Conservation (phyloP, 2,797 vertebrate genomes). For the Hipposideros larvatus region DNA sequence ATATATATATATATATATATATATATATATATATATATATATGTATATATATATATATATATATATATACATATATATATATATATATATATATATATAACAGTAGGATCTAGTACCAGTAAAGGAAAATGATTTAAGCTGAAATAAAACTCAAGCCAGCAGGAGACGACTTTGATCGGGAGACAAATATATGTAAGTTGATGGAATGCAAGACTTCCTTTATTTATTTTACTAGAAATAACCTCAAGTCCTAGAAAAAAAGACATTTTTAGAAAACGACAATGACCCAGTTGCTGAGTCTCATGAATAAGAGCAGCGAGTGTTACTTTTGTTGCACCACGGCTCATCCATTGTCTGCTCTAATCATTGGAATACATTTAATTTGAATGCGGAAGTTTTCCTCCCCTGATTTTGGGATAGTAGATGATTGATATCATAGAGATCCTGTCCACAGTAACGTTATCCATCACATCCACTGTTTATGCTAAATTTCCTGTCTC, state of each 20-base stretch:
- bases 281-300: conserved; percentile 28
- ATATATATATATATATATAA: neutral
- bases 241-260: conserved; percentile 51
- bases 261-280: conserved; percentile 73
- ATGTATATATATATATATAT: too few species aligned
- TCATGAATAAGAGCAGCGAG: neutral
- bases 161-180: conserved; percentile 59
- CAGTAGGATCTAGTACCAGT: conserved; percentile 13
- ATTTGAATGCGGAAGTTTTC: neutral
- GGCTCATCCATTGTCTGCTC: neutral
- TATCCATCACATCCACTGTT: neutral
- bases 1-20: neutral
- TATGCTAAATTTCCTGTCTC: neutral
- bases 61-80: too few species aligned
- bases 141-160: conserved; percentile 64
- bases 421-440: neutral
- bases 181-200: conserved; percentile 39
- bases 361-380: neutral
- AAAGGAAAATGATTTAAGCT: conserved; percentile 44
- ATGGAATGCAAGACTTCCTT: conserved; percentile 70
- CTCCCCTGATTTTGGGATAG: neutral
- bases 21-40: neutral
- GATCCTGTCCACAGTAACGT: neutral
- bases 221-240: conserved; percentile 73
- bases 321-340: neutral